These are phyloP conservation scores for Mesochorus sp. DNA, from an alignment of 2,888 invertebrate genomes.

Conservation along the genomic window DNA sequence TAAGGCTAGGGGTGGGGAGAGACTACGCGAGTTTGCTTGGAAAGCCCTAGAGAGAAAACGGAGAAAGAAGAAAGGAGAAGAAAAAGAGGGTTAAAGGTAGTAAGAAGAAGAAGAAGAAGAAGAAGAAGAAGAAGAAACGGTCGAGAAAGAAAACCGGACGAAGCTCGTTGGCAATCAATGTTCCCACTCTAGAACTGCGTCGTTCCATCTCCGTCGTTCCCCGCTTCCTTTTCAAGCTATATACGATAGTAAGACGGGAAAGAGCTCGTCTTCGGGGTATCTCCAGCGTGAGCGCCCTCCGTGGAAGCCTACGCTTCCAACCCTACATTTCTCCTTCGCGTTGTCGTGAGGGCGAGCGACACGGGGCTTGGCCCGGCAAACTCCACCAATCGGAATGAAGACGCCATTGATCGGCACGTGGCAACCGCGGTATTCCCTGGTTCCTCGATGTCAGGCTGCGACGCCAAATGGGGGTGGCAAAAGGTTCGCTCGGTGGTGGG, in stretches of 20 bases:
- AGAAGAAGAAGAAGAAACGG: slow-evolving; percentile 46
- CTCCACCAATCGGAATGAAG: slow-evolving; percentile 80
- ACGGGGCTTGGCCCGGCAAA: slow-evolving; percentile 73
- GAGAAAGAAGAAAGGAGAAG: not conserved
- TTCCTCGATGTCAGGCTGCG: slow-evolving; percentile 38
- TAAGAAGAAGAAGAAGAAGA: slow-evolving; percentile 49
- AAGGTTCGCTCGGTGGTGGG: slow-evolving; percentile 17
- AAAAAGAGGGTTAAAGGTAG: too few species aligned
- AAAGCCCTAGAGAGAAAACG: slow-evolving; percentile 25
- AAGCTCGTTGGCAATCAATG: slow-evolving; percentile 81
- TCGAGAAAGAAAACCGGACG: slow-evolving; percentile 60
- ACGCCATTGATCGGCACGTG: slow-evolving; percentile 82
- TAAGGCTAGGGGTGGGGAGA: slow-evolving; percentile 52
- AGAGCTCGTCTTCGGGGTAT: slow-evolving; percentile 3
- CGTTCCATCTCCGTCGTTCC: slow-evolving; percentile 16
- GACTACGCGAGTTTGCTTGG: slow-evolving; percentile 33
- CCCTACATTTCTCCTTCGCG: slow-evolving; percentile 27
- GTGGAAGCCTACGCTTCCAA: slow-evolving; percentile 20
- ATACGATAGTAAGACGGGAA: slow-evolving; percentile 11
- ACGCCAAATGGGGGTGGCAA: slow-evolving; percentile 21
- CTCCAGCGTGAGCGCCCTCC: slow-evolving; percentile 4
- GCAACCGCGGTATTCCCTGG: slow-evolving; percentile 72
- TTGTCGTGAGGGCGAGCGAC: slow-evolving; percentile 63
- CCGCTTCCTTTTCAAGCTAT: slow-evolving; percentile 30
- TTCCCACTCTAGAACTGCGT: slow-evolving; percentile 72